Evolutionary conservation across 1,140 invertebrate species (phyloP), one percentile per base, ranked within the genome.

Genomic region (Drosophila kikkawai): DNA sequence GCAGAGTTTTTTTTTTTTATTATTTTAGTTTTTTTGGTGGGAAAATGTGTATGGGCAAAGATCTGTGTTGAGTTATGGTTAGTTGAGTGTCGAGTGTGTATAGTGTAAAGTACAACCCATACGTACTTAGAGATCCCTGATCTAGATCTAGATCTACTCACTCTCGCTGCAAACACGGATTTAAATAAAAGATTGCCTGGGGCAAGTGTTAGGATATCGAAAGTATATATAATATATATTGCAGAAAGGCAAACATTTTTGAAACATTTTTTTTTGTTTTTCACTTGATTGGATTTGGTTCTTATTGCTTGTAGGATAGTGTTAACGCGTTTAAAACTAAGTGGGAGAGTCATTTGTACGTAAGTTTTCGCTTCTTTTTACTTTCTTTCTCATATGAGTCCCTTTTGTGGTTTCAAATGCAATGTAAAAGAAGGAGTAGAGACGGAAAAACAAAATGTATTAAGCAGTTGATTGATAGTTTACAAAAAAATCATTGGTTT

Each of bases 351-450:
- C 51, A 91, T 81, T 91, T 81, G 87, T 91, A 86, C 82, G 82
- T 91, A 86, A 82, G 82, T 90, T 90, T 92, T 90, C 74, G 88
- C 79, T 92, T 92, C 79, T 92, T 92, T 91, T 92, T 92, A 90
- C 87, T 92, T 92, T 92, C 91, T 92, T 92, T 92, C 82, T 92
- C 91, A 88, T 92, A 83, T 83, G 91, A 92, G 76, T 92, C 88
- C 91, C 91, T 91, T 91, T 91, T 91, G 84, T 86, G 83, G 82
- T 85, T 83, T 79, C 47, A 91, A 90, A 90, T 90, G 85, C 86
- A 90, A 90, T 90, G 86, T 91, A 91, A 91, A 90, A 88, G 80
- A 88, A 91, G 86, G 86, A 90, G 86, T 90, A 90, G 86, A 90
- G 86, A 90, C 86, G 86, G 86, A 90, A 91, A 87, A 88, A 88